Percentiles rank a stretch among this genome's conserved stretches.
phyloP scores from a whole-genome alignment of 1,140 invertebrate genomes.

The Bombus sibiricus region DNA sequence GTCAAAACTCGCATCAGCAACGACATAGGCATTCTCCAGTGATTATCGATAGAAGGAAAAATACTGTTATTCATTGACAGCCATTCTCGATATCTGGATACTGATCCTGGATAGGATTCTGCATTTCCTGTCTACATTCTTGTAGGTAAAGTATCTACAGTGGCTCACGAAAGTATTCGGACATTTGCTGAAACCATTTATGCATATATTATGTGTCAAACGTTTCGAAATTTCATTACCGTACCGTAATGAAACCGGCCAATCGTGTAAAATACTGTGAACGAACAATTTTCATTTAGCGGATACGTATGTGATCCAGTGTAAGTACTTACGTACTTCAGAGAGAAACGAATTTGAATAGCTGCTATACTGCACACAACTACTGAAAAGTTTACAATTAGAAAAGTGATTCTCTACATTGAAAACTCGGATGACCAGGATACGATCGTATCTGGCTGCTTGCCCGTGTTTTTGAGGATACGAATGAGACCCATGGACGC shows the following conservation, averaged over 20 bases:
- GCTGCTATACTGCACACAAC: not conserved
- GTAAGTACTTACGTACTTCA: too few species aligned
- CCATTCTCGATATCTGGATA: not conserved
- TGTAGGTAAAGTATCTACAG: not conserved
- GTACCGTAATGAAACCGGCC: not conserved
- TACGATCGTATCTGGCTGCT: not conserved
- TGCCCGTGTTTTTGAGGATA: constrained; percentile 37
- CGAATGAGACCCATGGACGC: not conserved
- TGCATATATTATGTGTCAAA: not conserved
- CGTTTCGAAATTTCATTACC: not conserved
- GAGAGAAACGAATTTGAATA: not conserved
- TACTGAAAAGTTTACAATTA: not conserved
- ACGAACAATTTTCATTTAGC: not conserved
- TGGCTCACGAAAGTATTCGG: not conserved
- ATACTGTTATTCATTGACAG: not conserved
- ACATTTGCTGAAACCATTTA: not conserved
- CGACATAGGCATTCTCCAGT: not conserved
- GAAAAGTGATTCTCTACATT: not conserved
- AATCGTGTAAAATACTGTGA: not conserved
- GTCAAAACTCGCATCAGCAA: constrained; percentile 33
- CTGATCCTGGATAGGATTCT: not conserved
- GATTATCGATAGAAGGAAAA: too few species aligned
- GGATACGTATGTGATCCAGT: not conserved
- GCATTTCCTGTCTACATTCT: not conserved
- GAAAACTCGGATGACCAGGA: not conserved